These are phyloP conservation scores for Enteromius trimaculatus DNA, from an alignment of 2,797 vertebrate genomes.

Conservation along the genomic window DNA sequence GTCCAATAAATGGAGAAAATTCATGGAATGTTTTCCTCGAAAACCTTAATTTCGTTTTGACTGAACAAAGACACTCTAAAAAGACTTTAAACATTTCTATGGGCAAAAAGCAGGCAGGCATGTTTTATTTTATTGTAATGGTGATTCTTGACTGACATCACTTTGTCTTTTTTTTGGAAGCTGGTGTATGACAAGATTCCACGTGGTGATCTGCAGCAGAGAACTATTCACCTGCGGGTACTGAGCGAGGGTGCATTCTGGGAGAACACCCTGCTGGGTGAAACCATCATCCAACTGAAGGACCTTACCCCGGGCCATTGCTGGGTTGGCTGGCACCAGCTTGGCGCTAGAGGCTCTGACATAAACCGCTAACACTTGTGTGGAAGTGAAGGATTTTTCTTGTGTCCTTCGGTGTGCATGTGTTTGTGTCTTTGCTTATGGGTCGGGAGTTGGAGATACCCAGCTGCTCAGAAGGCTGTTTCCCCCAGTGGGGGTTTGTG, in stretches of 20 bases:
- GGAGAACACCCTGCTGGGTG: slow-evolving; percentile 93
- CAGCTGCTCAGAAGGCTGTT: slow-evolving; percentile 60
- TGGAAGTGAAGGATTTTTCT: slow-evolving; percentile 58
- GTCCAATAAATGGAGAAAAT: neutral
- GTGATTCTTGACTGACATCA: neutral
- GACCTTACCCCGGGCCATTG: slow-evolving; percentile 86
- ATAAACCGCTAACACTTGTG: slow-evolving; percentile 67
- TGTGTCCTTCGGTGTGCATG: slow-evolving; percentile 60
- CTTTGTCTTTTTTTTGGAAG: slow-evolving; percentile 68
- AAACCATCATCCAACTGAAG: slow-evolving; percentile 87
- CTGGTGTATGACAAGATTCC: slow-evolving; percentile 93
- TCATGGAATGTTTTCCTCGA: neutral
- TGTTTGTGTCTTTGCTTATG: slow-evolving; percentile 50
- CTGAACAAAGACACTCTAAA: neutral
- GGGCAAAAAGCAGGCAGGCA: neutral
- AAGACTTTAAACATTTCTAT: neutral
- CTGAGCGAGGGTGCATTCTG: slow-evolving; percentile 93
- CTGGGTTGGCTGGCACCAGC: slow-evolving; percentile 92
- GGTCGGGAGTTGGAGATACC: slow-evolving; percentile 53
- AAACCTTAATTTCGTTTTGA: neutral
- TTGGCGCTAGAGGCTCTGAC: slow-evolving; percentile 79
- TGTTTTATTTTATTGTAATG: neutral
- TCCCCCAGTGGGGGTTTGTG: slow-evolving; percentile 67
- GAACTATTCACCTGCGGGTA: slow-evolving; percentile 91
- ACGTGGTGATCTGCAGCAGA: slow-evolving; percentile 89